Percentiles rank a stretch among this genome's conserved stretches.
Evolutionary conservation across 2,113 vertebrate genomes (phyloP).

Genomic region (Eulacestoma nigropectus): DNA sequence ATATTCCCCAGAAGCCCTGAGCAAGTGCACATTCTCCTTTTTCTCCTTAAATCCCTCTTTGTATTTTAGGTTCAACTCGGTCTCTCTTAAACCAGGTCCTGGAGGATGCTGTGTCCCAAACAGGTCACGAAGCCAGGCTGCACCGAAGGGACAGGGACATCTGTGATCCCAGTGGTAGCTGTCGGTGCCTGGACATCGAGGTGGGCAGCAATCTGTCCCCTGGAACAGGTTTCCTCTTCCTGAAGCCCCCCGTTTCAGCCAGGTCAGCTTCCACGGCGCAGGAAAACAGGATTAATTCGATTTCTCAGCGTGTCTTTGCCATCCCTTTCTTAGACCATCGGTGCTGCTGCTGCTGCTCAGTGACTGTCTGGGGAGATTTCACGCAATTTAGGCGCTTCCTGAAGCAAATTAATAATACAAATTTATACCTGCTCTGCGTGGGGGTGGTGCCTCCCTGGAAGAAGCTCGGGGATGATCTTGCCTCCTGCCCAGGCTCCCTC

Average conservation of each 20-base stretch:
- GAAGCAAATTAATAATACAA: background rate
- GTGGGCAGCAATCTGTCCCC: background rate
- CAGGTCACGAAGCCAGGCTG: background rate
- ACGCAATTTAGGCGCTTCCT: background rate
- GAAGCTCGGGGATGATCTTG: background rate
- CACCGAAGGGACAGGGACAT: background rate
- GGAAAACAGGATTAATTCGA: background rate
- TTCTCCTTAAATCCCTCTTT: background rate
- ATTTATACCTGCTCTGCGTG: rapidly evolving
- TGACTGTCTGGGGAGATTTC: background rate
- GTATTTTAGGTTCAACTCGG: rapidly evolving
- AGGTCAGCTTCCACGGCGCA: rapidly evolving
- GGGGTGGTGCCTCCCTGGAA: background rate
- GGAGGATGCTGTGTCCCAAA: background rate
- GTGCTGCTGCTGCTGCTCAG: background rate
- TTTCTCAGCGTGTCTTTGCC: background rate
- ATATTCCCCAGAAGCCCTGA: background rate
- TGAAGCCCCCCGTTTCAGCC: background rate
- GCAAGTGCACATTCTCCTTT: background rate
- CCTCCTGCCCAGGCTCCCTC: background rate
- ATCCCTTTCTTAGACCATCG: rapidly evolving
- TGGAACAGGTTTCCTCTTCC: background rate
- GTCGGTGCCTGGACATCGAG: rapidly evolving
- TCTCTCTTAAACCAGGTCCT: background rate
- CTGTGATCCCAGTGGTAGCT: background rate